Evolutionary conservation across 2,797 vertebrate species (phyloP).

Genomic region (Hippocampus kuda): DNA sequence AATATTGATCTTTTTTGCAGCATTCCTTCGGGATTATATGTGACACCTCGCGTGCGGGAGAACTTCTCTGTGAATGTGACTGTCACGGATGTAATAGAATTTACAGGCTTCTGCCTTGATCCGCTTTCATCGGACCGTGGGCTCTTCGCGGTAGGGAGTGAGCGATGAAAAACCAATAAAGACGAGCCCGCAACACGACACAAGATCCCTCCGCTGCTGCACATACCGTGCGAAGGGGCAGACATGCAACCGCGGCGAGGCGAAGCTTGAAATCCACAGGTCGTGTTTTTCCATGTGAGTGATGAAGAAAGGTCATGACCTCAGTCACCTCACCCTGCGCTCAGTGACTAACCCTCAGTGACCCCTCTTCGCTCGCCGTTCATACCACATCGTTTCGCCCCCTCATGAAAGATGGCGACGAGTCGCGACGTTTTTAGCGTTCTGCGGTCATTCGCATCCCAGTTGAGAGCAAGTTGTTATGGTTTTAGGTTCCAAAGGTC

Average conservation of each 20-base stretch:
- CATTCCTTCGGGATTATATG: neutral
- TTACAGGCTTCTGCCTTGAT: conserved; percentile 8
- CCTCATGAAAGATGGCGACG: conserved; percentile 45
- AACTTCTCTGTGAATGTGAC: neutral
- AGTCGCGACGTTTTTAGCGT: conserved; percentile 13
- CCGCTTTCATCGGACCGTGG: conserved; percentile 14
- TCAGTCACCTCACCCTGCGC: conserved; percentile 3
- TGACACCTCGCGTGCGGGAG: conserved; percentile 2
- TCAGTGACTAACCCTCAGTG: conserved; percentile 12
- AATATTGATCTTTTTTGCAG: neutral
- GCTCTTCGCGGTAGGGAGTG: conserved; percentile 15
- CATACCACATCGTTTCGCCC: conserved; percentile 8
- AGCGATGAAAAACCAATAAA: conserved; percentile 31
- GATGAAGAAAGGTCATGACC: conserved; percentile 35
- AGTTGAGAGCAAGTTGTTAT: conserved; percentile 18
- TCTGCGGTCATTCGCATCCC: conserved; percentile 22
- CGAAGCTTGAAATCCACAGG: conserved; percentile 40
- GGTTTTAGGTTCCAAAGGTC: conserved; percentile 31
- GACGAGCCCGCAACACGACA: conserved; percentile 31
- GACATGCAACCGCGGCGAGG: conserved; percentile 44
- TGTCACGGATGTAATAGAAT: conserved; percentile 18
- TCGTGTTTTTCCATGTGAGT: conserved; percentile 36
- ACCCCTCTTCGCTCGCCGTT: conserved; percentile 13
- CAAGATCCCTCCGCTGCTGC: conserved; percentile 30
- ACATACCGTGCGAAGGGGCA: conserved; percentile 57